Evolutionary conservation across 2,888 invertebrate genomes (phyloP), one percentile per base, ranked within the genome.

Genomic region (Chrysina gloriosa): DNA sequence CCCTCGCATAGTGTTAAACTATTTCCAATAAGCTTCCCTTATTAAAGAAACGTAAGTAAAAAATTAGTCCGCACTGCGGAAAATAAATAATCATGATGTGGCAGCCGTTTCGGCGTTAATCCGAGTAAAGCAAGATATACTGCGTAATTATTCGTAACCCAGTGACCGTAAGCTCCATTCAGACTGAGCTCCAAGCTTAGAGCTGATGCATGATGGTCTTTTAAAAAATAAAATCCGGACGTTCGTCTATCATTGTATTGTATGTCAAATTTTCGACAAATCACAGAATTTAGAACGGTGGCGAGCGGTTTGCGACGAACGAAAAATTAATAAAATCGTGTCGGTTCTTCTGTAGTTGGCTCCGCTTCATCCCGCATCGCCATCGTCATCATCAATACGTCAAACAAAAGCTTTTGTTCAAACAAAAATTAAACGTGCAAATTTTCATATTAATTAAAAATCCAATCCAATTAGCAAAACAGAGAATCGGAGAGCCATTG

Each of bases 381-480:
- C 47, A 14, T 29, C 61, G 48, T 50, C 66, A 63, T 70, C 69
- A 73, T 71, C 74, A 71, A 75, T 75, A 72, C 69, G 69, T 70
- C 74, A 69, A 72, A 74, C 68, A 63, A 67, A 72, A 63, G 69
- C 69, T 65, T 71, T 75, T 73, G 69, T 74, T 71, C 70, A 68
- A 66, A 72, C 70, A 74, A 70, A 74, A 75, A 76, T 77, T 77
- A 78, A 79, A 78, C 75, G 78, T 76, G 79, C 78, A 78, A 80
- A 83, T 82, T 82, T 83, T 82, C 81, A 81, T 82, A 82, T 83
- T 83, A 83, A 83, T 83, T 83, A 83, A 82, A 82, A 83, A 82
- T 81, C 81, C 80, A 78, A 82, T 83, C 82, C 83, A 83, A 83
- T 83, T 83, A 83, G 79, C 78, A 77, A 76, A 76, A 77, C 80